Conservation (phyloP, 2,113 vertebrate species). For the Castor canadensis region DNA sequence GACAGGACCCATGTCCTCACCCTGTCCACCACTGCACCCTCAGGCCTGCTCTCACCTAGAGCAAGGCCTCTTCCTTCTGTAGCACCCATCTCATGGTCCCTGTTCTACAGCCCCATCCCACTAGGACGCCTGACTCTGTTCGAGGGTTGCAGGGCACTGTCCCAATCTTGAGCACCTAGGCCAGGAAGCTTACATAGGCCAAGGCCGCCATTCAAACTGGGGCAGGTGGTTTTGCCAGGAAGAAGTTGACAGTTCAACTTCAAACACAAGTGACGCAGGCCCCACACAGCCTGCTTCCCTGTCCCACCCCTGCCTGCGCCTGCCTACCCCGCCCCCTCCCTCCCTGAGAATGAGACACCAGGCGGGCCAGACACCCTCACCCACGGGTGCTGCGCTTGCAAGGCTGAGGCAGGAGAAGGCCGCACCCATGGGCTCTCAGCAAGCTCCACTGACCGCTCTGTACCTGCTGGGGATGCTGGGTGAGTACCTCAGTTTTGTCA, state of each 20-base stretch:
- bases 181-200: constrained; percentile 56
- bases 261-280: constrained; percentile 78
- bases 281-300: constrained; percentile 63
- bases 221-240: constrained; percentile 61
- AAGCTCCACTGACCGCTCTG: not conserved
- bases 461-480: constrained; percentile 76
- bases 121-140: not conserved
- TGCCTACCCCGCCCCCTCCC: constrained; percentile 28
- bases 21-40: not conserved
- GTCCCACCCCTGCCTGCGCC: not conserved
- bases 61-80: not conserved
- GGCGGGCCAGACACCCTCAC: not conserved
- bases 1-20: not conserved
- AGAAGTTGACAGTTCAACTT: constrained; percentile 76
- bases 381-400: not conserved
- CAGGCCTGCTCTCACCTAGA: not conserved
- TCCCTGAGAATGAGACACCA: constrained; percentile 47
- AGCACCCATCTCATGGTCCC: not conserved
- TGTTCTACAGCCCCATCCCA: fast-evolving
- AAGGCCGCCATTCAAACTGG: not conserved
- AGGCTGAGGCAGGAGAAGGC: constrained; percentile 33
- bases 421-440: constrained; percentile 65
- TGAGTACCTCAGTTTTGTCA: constrained; percentile 64
- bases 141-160: not conserved
- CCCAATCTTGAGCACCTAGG: not conserved